These are phyloP conservation scores for Chunga burmeisteri DNA, from an alignment of 2,113 vertebrate genomes.

Conservation along the genomic window DNA sequence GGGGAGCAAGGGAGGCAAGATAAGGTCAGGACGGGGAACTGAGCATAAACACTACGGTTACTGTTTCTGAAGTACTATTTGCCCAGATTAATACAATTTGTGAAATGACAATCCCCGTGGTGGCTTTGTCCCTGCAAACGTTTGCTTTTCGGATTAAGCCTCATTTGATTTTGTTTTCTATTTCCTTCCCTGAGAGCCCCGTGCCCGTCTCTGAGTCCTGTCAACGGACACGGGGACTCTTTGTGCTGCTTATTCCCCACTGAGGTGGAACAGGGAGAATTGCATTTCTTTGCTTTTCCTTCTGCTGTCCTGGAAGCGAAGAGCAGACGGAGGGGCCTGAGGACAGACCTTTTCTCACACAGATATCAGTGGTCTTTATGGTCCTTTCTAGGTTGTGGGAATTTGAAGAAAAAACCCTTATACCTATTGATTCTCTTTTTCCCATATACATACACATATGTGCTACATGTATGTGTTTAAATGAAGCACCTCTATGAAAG, in stretches of 20 bases:
- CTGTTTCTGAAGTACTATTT: conserved; percentile 64
- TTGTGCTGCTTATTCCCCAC: conserved; percentile 15
- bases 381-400: not conserved
- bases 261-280: conserved; percentile 36
- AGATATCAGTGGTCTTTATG: not conserved
- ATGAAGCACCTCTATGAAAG: not conserved
- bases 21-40: conserved; percentile 21
- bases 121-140: conserved; percentile 59
- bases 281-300: conserved; percentile 39
- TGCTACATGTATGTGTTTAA: not conserved
- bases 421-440: not conserved
- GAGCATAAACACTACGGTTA: conserved; percentile 23
- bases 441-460: no score
- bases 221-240: not conserved
- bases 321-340: not conserved
- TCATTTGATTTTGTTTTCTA: conserved; percentile 54
- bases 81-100: conserved; percentile 67
- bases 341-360: not conserved
- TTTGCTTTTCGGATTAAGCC: conserved; percentile 66
- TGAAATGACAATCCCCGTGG: conserved; percentile 58
- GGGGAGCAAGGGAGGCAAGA: not conserved
- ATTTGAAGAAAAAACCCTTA: not conserved
- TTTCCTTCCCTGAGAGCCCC: conserved; percentile 4
- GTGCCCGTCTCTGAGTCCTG: not conserved
- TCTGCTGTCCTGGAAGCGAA: not conserved